Evolutionary conservation across 2,888 invertebrate species (phyloP).

Genomic region (Keiferia lycopersicella): DNA sequence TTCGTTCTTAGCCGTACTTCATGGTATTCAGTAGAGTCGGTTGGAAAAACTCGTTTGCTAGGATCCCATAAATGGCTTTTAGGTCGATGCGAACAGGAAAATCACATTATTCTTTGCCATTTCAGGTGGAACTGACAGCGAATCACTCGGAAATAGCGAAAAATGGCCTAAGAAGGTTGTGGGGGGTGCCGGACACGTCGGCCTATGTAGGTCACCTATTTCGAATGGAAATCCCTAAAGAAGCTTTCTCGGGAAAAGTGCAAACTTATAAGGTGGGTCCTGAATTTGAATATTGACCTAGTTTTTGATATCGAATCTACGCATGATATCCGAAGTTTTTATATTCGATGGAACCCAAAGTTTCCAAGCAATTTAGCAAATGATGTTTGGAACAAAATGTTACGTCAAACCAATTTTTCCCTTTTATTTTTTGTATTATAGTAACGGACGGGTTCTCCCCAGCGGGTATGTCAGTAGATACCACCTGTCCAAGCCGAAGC

Average conservation of each 20-base stretch:
- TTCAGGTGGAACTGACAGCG: constrained; percentile 71
- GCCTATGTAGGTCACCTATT: constrained; percentile 88
- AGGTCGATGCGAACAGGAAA: not conserved
- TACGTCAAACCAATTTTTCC: not conserved
- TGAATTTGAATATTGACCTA: constrained; percentile 21
- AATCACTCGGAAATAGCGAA: constrained; percentile 75
- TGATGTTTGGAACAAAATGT: not conserved
- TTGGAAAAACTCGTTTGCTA: too few species aligned
- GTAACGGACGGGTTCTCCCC: not conserved
- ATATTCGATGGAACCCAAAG: not conserved
- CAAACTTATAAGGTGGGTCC: constrained; percentile 85
- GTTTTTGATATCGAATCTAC: constrained; percentile 10
- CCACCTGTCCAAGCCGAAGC: not conserved
- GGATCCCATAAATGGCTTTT: not conserved
- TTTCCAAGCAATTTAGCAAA: constrained; percentile 1
- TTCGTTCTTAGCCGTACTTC: too few species aligned
- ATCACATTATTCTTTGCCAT: constrained; percentile 23
- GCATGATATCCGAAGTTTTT: constrained; percentile 13
- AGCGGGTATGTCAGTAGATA: not conserved
- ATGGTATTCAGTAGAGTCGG: too few species aligned
- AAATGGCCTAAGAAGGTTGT: constrained; percentile 77
- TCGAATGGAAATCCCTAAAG: constrained; percentile 86
- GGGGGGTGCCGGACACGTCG: constrained; percentile 83
- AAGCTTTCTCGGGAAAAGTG: constrained; percentile 85
- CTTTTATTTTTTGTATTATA: not conserved